A percentile compares a stretch with the other conserved stretches of the same genome.
Evolutionary conservation across 2,888 invertebrate species (phyloP).

Genomic region (Argyresthia albistria): DNA sequence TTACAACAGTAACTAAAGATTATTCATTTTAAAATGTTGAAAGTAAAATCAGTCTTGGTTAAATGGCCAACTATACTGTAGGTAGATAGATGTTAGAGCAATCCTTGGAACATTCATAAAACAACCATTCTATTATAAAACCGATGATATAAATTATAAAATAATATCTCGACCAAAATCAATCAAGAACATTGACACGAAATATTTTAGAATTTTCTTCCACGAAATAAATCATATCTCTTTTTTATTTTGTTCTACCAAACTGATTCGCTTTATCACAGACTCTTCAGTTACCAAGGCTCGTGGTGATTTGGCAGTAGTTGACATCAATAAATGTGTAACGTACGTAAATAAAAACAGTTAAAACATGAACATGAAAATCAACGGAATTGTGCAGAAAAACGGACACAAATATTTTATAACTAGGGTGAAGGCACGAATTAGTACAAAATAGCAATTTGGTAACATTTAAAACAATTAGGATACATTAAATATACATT

Average conservation of each 20-base stretch:
- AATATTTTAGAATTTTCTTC: constrained; percentile 16
- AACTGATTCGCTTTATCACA: constrained; percentile 43
- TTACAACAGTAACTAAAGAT: constrained; percentile 67
- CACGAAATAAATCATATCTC: constrained; percentile 18
- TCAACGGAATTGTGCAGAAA: not conserved
- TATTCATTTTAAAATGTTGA: constrained; percentile 55
- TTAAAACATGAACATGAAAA: not conserved
- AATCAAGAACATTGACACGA: constrained; percentile 47
- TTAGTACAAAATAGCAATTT: constrained; percentile 30
- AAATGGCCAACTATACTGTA: constrained; percentile 18
- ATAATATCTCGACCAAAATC: constrained; percentile 42
- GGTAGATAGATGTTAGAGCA: constrained; percentile 15
- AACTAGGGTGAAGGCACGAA: constrained; percentile 31
- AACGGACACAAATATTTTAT: not conserved
- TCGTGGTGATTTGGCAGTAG: constrained; percentile 18
- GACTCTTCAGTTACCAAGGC: constrained; percentile 38
- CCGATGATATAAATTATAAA: constrained; percentile 38
- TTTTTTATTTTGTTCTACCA: constrained; percentile 21
- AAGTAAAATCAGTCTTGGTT: constrained; percentile 74
- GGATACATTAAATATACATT: not conserved
- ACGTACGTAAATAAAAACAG: not conserved
- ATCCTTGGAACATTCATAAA: constrained; percentile 43
- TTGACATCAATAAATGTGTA: not conserved
- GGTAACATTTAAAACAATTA: constrained; percentile 34
- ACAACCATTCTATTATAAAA: constrained; percentile 36